phyloP scores from a whole-genome alignment of 2,797 vertebrate genomes.

The Gobio occitaniae region DNA sequence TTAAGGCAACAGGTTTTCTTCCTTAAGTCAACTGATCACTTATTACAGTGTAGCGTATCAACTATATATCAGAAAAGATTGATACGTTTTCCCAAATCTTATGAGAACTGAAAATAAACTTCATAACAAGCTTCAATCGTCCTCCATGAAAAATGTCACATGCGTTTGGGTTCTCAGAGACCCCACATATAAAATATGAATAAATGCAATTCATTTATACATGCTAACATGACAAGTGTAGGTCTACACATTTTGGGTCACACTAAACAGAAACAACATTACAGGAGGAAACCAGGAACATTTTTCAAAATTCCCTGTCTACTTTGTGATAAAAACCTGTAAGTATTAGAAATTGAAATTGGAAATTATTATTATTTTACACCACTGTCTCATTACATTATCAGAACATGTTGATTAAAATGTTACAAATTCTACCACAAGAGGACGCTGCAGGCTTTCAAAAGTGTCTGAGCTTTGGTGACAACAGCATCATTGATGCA shows the following conservation, averaged over 20 bases:
- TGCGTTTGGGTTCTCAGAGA: not conserved
- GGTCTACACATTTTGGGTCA: too few relatives aligned
- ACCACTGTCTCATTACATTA: not conserved
- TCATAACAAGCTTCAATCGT: not conserved
- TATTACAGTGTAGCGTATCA: too few relatives aligned
- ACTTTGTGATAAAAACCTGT: not conserved
- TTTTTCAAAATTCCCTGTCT: too few relatives aligned
- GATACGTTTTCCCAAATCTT: not conserved
- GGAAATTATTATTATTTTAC: not conserved
- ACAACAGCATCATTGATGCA: constrained; percentile 1
- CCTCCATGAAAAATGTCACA: not conserved
- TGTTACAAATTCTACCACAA: constrained; percentile 35
- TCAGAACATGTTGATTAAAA: not conserved
- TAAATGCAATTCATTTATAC: not conserved
- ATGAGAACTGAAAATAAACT: not conserved
- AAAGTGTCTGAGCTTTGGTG: not conserved
- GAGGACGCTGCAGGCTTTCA: constrained; percentile 43
- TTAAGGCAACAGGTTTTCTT: too few relatives aligned
- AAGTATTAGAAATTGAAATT: not conserved
- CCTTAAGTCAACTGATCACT: too few relatives aligned
- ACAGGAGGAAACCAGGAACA: too few relatives aligned
- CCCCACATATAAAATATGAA: not conserved
- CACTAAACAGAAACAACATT: too few relatives aligned
- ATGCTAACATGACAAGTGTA: not conserved
- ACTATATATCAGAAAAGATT: not conserved